Evolutionary conservation across 2,888 invertebrate species (phyloP).

Genomic region (Drosophila picticornis): DNA sequence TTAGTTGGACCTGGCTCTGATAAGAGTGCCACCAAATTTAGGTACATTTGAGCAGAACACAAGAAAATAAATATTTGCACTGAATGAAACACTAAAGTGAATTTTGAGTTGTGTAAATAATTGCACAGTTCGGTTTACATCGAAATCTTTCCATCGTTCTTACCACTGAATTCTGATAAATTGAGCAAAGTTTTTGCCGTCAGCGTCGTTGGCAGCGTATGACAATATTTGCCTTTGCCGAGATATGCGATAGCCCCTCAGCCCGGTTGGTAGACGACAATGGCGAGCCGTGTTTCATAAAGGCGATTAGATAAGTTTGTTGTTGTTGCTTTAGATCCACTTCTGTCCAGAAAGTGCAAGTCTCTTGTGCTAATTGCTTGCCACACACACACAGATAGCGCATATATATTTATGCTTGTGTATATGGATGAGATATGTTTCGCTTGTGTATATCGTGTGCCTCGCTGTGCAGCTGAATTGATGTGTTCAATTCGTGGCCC

Average conservation of each 20-base stretch:
- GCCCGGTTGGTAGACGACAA: not conserved
- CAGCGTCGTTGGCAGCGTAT: conserved; percentile 48
- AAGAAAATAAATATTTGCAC: conserved; percentile 64
- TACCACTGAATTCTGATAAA: conserved; percentile 30
- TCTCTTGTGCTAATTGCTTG: conserved; percentile 40
- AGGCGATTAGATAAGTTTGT: conserved; percentile 38
- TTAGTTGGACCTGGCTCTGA: conserved; percentile 4
- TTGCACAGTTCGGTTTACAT: conserved; percentile 67
- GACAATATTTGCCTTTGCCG: conserved; percentile 62
- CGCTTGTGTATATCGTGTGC: conserved; percentile 1
- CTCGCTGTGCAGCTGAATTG: not conserved
- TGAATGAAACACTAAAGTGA: conserved; percentile 74
- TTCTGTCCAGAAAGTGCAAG: conserved; percentile 10
- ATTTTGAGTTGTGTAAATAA: conserved; percentile 76
- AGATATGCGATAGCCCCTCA: conserved; percentile 1
- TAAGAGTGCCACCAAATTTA: conserved; percentile 6
- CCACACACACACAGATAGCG: conserved; percentile 27
- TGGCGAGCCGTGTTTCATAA: not conserved
- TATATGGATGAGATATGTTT: not conserved
- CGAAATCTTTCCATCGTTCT: conserved; percentile 33
- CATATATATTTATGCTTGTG: not conserved
- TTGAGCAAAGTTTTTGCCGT: conserved; percentile 22
- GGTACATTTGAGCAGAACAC: conserved; percentile 20
- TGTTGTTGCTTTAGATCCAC: conserved; percentile 19
- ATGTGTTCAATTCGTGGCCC: conserved; percentile 23